phyloP scores from a whole-genome alignment of 2,888 invertebrate species.

The Sarcophaga subvicina region DNA sequence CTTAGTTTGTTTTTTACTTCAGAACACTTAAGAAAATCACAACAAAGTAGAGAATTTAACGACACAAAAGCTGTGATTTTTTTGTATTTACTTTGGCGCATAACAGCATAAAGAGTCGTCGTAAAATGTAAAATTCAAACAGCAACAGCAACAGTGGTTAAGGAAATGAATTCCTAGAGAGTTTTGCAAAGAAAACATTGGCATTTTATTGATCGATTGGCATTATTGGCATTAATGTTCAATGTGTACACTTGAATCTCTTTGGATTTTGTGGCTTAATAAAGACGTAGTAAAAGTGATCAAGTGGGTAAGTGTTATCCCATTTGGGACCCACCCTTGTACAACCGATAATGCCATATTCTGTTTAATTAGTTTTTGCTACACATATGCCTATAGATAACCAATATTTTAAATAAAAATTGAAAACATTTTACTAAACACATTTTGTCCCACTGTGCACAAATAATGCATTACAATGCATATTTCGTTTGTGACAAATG shows the following conservation, averaged over 20 bases:
- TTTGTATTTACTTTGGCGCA: neutral
- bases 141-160: too few species aligned
- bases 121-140: neutral
- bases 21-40: slow-evolving; percentile 18
- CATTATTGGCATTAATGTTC: too few species aligned
- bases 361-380: too few species aligned
- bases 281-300: too few species aligned
- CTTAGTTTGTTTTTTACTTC: slow-evolving; percentile 7
- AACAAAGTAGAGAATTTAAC: slow-evolving; percentile 16
- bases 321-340: too few species aligned
- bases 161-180: neutral
- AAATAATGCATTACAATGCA: neutral
- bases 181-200: neutral
- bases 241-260: too few species aligned
- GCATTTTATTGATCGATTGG: neutral
- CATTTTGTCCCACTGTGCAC: neutral
- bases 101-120: slow-evolving; percentile 19
- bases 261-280: too few species aligned
- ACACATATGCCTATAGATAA: too few species aligned
- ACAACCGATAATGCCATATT: too few species aligned
- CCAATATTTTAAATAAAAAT: too few species aligned
- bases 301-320: too few species aligned
- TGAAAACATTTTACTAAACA: too few species aligned
- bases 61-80: neutral
- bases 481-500: neutral